Evolutionary conservation across 2,113 vertebrate genomes (phyloP).

Genomic region (Pomatorhinus ruficollis): DNA sequence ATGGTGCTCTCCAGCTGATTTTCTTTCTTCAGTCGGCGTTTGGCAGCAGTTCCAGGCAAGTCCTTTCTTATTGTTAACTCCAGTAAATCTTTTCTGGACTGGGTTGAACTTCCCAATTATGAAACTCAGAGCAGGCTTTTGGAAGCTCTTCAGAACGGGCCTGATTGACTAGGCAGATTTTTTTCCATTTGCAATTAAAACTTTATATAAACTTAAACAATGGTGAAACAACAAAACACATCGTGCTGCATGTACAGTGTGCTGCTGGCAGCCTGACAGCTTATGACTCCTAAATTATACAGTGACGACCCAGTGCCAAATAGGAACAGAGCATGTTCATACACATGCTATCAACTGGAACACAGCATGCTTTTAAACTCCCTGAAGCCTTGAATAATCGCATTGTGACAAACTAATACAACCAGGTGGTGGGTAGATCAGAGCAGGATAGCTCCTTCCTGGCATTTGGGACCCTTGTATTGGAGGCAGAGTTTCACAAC

Average conservation of each 20-base stretch:
- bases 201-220: conserved; percentile 30
- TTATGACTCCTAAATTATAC: neutral
- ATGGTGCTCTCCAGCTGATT: conserved; percentile 44
- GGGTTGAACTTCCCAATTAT: neutral
- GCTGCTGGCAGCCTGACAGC: conserved; percentile 11
- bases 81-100: neutral
- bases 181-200: conserved; percentile 13
- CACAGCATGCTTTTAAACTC: neutral
- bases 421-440: neutral
- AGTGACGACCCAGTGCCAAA: neutral
- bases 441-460: neutral
- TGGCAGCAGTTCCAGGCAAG: neutral
- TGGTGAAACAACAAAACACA: neutral
- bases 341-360: neutral
- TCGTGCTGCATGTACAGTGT: neutral
- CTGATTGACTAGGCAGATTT: conserved; percentile 19
- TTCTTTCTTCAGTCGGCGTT: neutral
- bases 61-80: neutral
- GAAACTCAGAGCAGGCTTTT: neutral
- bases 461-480: neutral
- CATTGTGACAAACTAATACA: neutral
- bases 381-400: neutral
- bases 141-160: neutral
- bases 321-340: neutral
- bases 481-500: neutral